Conservation (phyloP, 2,888 invertebrate genomes). For the Enchytraeus crypticus region DNA sequence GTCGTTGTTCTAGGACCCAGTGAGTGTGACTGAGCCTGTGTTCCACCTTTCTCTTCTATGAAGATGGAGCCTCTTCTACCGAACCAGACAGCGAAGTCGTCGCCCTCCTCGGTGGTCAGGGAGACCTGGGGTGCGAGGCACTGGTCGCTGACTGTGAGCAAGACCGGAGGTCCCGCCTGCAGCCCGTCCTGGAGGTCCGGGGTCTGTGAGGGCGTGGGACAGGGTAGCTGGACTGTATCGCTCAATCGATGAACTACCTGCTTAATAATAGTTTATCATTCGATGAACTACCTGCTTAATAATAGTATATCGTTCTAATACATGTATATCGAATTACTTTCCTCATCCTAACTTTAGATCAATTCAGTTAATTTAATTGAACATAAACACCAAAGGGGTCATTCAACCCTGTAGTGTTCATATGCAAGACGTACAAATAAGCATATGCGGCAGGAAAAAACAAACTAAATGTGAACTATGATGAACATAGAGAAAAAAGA, state of each 20-base stretch:
- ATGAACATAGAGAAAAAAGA: too few species aligned
- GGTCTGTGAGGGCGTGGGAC: not conserved
- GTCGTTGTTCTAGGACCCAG: not conserved
- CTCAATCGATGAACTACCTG: constrained; percentile 2
- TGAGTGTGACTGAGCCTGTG: not conserved
- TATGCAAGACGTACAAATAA: too few species aligned
- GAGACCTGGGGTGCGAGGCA: constrained; percentile 3
- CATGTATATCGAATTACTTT: too few species aligned
- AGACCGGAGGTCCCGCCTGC: too few species aligned
- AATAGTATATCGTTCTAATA: not conserved
- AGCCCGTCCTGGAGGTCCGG: not conserved
- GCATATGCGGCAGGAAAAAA: too few species aligned
- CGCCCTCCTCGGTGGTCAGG: constrained; percentile 15
- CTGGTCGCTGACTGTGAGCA: not conserved
- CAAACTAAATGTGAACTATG: too few species aligned
- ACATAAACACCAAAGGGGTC: too few species aligned
- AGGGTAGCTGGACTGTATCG: not conserved
- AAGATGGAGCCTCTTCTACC: constrained; percentile 15
- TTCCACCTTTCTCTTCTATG: constrained; percentile 10
- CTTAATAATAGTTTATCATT: not conserved
- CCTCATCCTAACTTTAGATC: too few species aligned
- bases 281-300: constrained; percentile 2
- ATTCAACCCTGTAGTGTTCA: too few species aligned
- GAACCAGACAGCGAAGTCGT: constrained; percentile 15
- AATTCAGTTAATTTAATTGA: too few species aligned